These are phyloP conservation scores for Petromus typicus DNA, from an alignment of 2,113 vertebrate species.

Conservation along the genomic window DNA sequence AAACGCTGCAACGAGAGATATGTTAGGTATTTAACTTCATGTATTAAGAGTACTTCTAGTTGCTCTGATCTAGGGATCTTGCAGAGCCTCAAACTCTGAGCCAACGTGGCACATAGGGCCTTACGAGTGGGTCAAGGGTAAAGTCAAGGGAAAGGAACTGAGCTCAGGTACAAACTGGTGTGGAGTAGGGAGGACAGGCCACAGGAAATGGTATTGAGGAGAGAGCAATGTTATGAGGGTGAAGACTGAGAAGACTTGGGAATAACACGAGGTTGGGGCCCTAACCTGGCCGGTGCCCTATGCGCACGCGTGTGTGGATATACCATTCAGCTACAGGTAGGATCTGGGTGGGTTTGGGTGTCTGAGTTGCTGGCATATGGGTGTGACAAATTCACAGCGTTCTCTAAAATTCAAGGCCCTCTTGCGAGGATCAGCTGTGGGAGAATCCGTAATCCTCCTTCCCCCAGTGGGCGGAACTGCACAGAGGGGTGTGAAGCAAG, in stretches of 20 bases:
- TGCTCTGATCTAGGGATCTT: not conserved
- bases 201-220: not conserved
- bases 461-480: not conserved
- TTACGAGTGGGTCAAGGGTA: no score
- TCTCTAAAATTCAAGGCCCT: not conserved
- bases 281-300: no score
- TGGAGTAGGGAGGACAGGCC: not conserved
- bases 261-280: accelerated
- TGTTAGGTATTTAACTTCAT: not conserved
- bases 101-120: not conserved
- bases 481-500: not conserved
- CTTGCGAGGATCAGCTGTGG: not conserved
- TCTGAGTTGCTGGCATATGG: not conserved
- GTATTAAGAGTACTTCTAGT: not conserved
- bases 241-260: not conserved
- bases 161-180: not conserved
- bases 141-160: not conserved
- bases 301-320: accelerated
- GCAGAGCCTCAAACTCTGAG: not conserved
- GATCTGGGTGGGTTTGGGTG: not conserved
- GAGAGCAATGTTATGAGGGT: not conserved
- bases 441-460: no score
- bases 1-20: not conserved
- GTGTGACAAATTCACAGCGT: not conserved
- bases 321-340: accelerated